Evolutionary conservation across 2,113 vertebrate genomes (phyloP), one percentile per base, ranked within the genome.

Genomic region (Rhabdornis inornatus): DNA sequence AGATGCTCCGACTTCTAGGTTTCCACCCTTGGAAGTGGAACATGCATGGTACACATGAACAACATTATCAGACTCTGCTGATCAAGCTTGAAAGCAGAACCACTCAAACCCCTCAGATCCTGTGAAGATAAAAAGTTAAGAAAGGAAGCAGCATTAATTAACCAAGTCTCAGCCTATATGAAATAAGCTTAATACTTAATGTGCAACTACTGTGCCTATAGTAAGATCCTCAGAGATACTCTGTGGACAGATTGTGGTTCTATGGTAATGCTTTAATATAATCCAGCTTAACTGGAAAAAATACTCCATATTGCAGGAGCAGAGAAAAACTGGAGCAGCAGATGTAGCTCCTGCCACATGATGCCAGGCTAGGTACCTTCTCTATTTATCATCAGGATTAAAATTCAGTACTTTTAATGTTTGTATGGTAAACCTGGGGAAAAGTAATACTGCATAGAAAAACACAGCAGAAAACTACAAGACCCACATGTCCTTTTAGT

Each of bases 401-500:
- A 78, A 68, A 95, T 74, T 74, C 37, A 78, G n/a, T 86, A 87
- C 10, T n/a, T 79, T 86, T 76, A 66, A 75, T 77, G 70, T 52
- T 95, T 96, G 60, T 78, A 88, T 72, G 60, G 31, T 92, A 90
- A 96, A 94, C 35, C 44, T 95, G 40, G 83, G 70, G 71, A 79
- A 66, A 93, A 92, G 18, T 50, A 88, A 81, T 2, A 9, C 52
- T 71, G 57, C 27, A 93, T 4, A 83, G 96, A 96, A 96, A 97
- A 95, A 92, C 91, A 87, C 87, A 97, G 94, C 94, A 98, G 97
- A 97, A 98, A 97, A 98, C 94, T 98, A 97, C 97, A 94, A 83
- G 96, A 98, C 87, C 96, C 97, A 96, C 45, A 79, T 76, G 76
- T 97, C 93, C 96, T 96, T 98, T 97, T 97, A 96, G 95, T 98